Percentiles rank a stretch among this genome's conserved stretches.
Conservation (phyloP, 92 coral and sea anemone genomes). For the Porites divaricata region DNA sequence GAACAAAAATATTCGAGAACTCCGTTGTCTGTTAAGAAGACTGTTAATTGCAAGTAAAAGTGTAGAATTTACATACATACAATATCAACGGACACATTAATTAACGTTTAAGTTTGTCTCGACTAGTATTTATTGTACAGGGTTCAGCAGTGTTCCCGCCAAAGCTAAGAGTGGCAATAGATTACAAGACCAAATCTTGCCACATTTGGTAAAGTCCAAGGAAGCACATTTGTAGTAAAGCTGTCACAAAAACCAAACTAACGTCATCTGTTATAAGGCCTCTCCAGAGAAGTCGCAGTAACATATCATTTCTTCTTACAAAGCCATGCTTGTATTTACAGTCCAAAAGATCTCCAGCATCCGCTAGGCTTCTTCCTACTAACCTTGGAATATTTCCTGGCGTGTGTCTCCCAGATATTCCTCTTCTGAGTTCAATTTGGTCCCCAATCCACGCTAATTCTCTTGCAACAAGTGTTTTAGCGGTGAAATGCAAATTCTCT, state of each 20-base stretch:
- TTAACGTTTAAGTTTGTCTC: background rate
- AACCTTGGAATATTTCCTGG: background rate
- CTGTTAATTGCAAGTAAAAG: background rate
- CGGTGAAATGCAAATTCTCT: background rate
- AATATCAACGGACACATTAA: background rate
- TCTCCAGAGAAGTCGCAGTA: constrained; percentile 27
- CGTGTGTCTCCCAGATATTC: constrained; percentile 1
- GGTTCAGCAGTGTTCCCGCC: background rate
- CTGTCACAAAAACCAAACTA: constrained; percentile 12
- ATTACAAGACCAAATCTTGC: constrained; percentile 7
- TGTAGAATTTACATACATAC: background rate
- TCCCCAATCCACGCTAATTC: constrained; percentile 64
- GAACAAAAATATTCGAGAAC: too few relatives aligned
- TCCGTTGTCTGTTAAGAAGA: background rate
- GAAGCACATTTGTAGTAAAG: constrained; percentile 9
- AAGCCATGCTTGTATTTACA: background rate
- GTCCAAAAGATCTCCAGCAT: constrained; percentile 27
- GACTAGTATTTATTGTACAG: background rate
- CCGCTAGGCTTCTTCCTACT: constrained; percentile 34
- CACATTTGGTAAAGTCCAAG: constrained; percentile 19
- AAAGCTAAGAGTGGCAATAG: background rate
- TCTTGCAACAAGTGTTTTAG: constrained; percentile 36
- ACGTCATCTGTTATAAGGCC: constrained; percentile 4
- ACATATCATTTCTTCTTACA: constrained; percentile 12
- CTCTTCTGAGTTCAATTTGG: constrained; percentile 32